Percentiles rank a stretch among this genome's conserved stretches.
phyloP scores from a whole-genome alignment of 2,888 invertebrate genomes.

The Trichacis sp. region DNA sequence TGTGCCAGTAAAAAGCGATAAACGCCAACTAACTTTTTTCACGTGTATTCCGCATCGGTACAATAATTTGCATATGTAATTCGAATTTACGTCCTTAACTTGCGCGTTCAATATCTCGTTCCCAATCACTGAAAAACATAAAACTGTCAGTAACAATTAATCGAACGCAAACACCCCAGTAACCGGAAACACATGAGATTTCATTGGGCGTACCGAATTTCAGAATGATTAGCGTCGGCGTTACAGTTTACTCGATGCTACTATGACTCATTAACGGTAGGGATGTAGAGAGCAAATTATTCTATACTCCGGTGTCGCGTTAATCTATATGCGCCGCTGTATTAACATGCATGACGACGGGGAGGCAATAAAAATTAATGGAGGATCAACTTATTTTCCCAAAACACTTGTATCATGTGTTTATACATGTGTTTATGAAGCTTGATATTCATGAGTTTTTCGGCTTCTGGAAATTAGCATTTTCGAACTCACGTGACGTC shows the following conservation, averaged over 20 bases:
- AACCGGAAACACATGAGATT: background rate
- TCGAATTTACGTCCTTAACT: conserved; percentile 78
- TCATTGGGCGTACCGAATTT: background rate
- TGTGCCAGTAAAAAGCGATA: too few relatives aligned
- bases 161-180: background rate
- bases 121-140: conserved; percentile 74
- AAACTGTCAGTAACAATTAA: conserved; percentile 17
- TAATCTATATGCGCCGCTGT: background rate
- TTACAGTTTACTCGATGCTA: background rate
- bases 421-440: too few relatives aligned
- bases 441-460: too few relatives aligned
- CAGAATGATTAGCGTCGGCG: background rate
- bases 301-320: conserved; percentile 1
- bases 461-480: too few relatives aligned
- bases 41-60: conserved; percentile 76
- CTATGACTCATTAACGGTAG: background rate
- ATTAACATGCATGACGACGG: background rate
- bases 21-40: conserved; percentile 67
- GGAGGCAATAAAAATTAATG: background rate
- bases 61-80: conserved; percentile 74
- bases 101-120: conserved; percentile 83
- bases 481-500: too few relatives aligned
- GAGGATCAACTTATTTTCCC: too few relatives aligned
- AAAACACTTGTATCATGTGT: too few relatives aligned
- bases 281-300: background rate